These are phyloP conservation scores for Eulemur rubriventer DNA, from an alignment of 2,797 vertebrate genomes.

Conservation along the genomic window DNA sequence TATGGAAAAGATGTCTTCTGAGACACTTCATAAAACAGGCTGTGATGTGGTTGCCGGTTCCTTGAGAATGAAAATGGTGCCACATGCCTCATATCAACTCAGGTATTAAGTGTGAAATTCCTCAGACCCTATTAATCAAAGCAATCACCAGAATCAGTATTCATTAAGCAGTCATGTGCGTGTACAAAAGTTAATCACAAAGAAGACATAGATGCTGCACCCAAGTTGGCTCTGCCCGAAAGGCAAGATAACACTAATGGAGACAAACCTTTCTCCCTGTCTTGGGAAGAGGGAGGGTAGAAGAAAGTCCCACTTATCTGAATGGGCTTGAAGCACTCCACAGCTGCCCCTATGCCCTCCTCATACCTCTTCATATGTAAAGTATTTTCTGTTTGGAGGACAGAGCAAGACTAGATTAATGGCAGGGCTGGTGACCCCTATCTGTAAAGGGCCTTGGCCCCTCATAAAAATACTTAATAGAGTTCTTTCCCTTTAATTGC, in stretches of 20 bases:
- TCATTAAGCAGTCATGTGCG: conserved; percentile 25
- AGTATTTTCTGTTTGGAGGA: conserved; percentile 70
- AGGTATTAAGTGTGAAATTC: conserved; percentile 64
- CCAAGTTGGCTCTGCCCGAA: conserved; percentile 67
- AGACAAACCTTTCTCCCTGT: neutral
- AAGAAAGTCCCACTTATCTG: neutral
- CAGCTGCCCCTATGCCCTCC: neutral
- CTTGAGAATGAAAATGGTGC: neutral
- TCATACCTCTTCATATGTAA: conserved; percentile 63
- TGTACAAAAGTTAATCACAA: conserved; percentile 63
- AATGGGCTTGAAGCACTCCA: conserved; percentile 9
- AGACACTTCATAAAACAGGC: conserved; percentile 7
- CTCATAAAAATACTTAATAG: conserved; percentile 75
- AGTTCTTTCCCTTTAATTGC: conserved; percentile 80
- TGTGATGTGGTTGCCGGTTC: neutral
- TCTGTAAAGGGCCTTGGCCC: conserved; percentile 66
- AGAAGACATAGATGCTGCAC: conserved; percentile 67
- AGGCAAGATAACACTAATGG: neutral
- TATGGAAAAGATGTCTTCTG: neutral
- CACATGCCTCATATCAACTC: conserved; percentile 35
- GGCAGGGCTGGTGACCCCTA: conserved; percentile 18
- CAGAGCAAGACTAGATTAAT: conserved; percentile 70
- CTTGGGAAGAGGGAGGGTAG: neutral
- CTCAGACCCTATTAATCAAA: conserved; percentile 62
- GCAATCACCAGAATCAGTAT: conserved; percentile 56